These are phyloP conservation scores for Diadophis punctatus DNA, from an alignment of 2,113 vertebrate genomes.

Conservation along the genomic window DNA sequence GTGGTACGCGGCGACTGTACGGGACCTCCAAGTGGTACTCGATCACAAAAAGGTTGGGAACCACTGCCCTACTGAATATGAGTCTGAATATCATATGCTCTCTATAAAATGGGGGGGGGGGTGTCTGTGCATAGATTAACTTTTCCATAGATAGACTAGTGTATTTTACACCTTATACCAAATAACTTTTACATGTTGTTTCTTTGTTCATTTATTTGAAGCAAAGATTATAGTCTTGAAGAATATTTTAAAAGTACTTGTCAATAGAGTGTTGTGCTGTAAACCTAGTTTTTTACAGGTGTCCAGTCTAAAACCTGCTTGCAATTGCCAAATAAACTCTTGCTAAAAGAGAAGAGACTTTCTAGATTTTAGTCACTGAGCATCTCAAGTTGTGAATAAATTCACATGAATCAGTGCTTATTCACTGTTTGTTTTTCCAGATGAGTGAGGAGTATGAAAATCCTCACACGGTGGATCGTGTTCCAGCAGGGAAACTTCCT, in stretches of 20 bases:
- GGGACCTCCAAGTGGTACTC: too few species aligned
- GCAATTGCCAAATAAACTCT: background rate
- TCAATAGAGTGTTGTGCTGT: background rate
- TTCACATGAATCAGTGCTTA: background rate
- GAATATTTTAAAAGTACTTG: background rate
- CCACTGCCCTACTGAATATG: background rate
- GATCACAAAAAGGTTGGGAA: too few species aligned
- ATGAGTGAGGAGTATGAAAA: conserved; percentile 90
- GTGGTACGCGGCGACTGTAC: too few species aligned
- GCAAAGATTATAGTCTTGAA: background rate
- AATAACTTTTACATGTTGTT: background rate
- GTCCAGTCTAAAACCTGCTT: background rate
- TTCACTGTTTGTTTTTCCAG: conserved; percentile 63
- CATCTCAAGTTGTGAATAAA: background rate
- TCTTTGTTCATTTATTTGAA: background rate
- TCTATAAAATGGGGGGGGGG: background rate
- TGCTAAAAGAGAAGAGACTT: background rate
- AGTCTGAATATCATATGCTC: background rate
- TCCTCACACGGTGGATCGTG: conserved; percentile 88
- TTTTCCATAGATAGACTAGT: background rate
- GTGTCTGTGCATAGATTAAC: background rate
- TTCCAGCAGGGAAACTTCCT: conserved; percentile 85
- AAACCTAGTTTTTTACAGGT: background rate
- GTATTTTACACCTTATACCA: background rate
- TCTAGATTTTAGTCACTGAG: background rate